Evolutionary conservation across 2,797 vertebrate genomes (phyloP).

Genomic region (Nyctalus aviator): DNA sequence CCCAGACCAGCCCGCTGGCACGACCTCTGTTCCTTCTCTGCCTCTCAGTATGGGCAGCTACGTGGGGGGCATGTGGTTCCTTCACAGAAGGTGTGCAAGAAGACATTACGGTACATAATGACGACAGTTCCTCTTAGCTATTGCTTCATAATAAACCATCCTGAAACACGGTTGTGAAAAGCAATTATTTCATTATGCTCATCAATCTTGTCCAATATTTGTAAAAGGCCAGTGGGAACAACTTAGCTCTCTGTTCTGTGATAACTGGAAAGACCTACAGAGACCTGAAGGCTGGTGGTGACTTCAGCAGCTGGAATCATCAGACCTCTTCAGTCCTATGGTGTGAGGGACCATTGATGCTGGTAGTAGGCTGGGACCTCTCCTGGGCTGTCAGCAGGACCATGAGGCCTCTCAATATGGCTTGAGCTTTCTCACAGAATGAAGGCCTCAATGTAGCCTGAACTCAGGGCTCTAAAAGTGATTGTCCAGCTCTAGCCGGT

Average conservation of each 20-base stretch:
- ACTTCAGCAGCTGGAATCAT: background rate
- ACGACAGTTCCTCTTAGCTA: background rate
- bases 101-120: background rate
- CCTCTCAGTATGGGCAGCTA: background rate
- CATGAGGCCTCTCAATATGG: background rate
- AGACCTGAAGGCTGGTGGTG: background rate
- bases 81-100: background rate
- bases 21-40: background rate
- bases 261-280: background rate
- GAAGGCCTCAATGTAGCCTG: background rate
- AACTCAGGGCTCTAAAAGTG: background rate
- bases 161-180: constrained; percentile 12
- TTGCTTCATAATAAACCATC: background rate
- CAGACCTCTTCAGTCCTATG: background rate
- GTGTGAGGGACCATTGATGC: background rate
- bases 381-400: background rate
- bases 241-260: background rate
- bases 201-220: background rate
- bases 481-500: background rate
- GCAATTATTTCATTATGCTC: background rate
- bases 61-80: background rate
- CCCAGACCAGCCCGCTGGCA: background rate
- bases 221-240: background rate
- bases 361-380: background rate
- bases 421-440: background rate